Evolutionary conservation across 2,113 vertebrate genomes (phyloP), one percentile per base, ranked within the genome.

Genomic region (Gymnorhina tibicen): DNA sequence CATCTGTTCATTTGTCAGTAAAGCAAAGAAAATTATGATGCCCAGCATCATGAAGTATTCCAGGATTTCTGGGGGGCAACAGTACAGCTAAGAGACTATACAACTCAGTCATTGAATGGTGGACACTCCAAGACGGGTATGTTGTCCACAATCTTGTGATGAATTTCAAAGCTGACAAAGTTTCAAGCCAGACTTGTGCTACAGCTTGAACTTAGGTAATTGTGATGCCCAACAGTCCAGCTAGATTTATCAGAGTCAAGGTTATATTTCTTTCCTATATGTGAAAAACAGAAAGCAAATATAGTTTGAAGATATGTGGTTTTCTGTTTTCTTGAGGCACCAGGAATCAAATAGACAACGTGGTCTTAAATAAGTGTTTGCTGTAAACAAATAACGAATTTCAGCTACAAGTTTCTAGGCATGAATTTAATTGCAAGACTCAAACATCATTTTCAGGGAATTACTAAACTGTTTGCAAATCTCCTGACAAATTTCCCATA

Each of bases 251-350:
- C 8, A 5, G 55, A 78, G 10, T 30, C 35, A 27, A 46, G 12
- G 13, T 74, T 85, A 7, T 22, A 53, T 81, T 74, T 76, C 56
- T 66, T 49, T 32, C 32, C 1, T 3, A n/a, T 23, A 59, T 6
- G 41, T 32, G 28, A 92, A 68, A 86, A 73, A 73, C 14, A 52
- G 27, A 67, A 67, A 44, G 52, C 39, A 74, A 81, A 67, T 24
- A 44, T 6, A 20, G 8, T 39, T 79, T 35, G 56, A 52, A 75
- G 13, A 58, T 79, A 22, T 0, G 2, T 0, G 0, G 14, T 50
- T 78, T 87, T 78, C 78, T 70, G 52, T 26, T 23, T 23, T 44
- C 66, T 75, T 47, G 35, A 55, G 19, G 39, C 10, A 63, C 17
- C 14, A 59, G 44, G 52, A 82, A 55, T 22, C 35, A 42, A 20